These are phyloP conservation scores for Aphis craccivora DNA, from an alignment of 1,140 invertebrate species.

Conservation along the genomic window DNA sequence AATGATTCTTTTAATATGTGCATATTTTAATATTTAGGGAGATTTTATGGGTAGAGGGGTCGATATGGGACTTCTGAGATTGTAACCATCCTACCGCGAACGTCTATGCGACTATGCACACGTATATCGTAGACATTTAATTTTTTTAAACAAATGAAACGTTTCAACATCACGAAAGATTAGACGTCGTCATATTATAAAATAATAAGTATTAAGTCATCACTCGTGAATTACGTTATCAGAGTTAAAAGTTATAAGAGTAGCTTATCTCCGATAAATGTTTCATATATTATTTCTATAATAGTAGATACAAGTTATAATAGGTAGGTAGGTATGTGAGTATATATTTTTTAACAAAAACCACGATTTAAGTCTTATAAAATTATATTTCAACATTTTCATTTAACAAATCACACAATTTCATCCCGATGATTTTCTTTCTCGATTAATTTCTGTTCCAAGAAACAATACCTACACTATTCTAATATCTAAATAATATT, in stretches of 20 bases:
- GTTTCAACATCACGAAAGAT: constrained; percentile 12
- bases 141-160: neutral
- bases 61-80: neutral
- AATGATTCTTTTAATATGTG: neutral
- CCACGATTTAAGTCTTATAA: neutral
- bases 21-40: neutral
- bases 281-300: neutral
- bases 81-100: neutral
- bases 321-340: neutral
- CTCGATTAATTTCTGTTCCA: neutral
- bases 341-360: neutral
- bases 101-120: neutral
- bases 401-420: neutral
- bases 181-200: neutral
- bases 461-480: neutral
- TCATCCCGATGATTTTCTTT: neutral
- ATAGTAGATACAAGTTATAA: neutral
- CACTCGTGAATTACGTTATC: neutral
- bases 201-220: neutral
- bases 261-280: neutral
- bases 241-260: constrained; percentile 6
- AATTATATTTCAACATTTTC: neutral
- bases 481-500: neutral
- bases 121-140: neutral
- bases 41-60: neutral